Evolutionary conservation across 2,113 vertebrate genomes (phyloP).

Genomic region (Spheniscus mendiculus): DNA sequence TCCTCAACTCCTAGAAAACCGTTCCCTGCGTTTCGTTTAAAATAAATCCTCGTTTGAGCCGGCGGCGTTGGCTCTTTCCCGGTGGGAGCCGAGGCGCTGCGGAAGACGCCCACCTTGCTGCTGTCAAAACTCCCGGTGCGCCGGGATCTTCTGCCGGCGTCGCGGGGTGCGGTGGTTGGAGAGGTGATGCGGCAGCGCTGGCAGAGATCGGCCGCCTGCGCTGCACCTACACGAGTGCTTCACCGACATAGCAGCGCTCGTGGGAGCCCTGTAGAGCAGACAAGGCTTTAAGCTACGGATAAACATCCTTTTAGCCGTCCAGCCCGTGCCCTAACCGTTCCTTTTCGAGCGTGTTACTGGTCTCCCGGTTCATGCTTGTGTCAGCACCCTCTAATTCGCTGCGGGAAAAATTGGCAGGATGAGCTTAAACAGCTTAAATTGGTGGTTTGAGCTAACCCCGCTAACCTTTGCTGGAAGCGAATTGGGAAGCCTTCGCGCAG

Average conservation of each 20-base stretch:
- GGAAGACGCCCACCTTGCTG: neutral
- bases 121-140: fast-evolving
- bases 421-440: neutral
- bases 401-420: neutral
- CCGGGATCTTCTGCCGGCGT: neutral
- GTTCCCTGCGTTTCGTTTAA: neutral
- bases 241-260: fast-evolving
- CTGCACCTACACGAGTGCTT: neutral
- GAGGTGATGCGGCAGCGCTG: neutral
- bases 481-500: neutral
- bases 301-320: neutral
- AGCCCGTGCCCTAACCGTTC: neutral
- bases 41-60: fast-evolving
- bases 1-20: neutral
- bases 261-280: neutral
- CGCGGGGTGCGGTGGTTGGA: neutral
- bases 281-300: neutral
- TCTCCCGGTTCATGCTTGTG: neutral
- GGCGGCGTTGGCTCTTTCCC: fast-evolving
- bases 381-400: constrained; percentile 8
- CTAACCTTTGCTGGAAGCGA: neutral
- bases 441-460: neutral
- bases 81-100: neutral
- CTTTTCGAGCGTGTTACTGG: neutral
- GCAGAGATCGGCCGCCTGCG: neutral